Base-by-base conservation (phyloP, 2,797 vertebrate species). In the Hippoglossus hippoglossus region DNA sequence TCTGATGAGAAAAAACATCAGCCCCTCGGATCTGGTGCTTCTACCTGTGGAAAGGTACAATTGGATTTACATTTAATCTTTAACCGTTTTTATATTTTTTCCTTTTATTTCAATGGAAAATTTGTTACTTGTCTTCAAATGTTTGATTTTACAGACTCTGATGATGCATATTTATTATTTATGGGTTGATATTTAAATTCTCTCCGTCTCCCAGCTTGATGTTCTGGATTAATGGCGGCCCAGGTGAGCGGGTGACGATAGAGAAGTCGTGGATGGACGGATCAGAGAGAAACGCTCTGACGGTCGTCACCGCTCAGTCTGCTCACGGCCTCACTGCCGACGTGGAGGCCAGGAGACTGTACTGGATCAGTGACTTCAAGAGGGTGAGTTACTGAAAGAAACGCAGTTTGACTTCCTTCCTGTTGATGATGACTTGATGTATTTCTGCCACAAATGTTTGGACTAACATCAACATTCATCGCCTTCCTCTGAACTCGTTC, bases 331-430 rank as follows among this genome's bases (percentile, higher is more conserved):
- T 98, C 59, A 93, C 93, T 0, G 81, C 96, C 54, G 96, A 98
- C 62, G 90, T 94, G 0, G 89, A 94, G 28, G 91, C 93, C 19
- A 84, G 87, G 50, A 93, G 96, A 47, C 90, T 98, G 0, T 98
- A 96, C 87, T 99, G 97, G 97, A 94, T 98, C 87, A 97, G 96
- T 61, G 87, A 93, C 76, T 93, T 94, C 64, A 97, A 96, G 88
- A 90, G 94, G 95, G 97, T 97, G 85, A 58, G 63, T 25, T 11
- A 0, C 61, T 2, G 2, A 54, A 11, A 24, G 13, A 49, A 49
- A 57, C 0, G 1, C 1, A 13, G 41, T 13, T 13, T 31, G 28
- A 31, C 1, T 31, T 44, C 41, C 16, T 44, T 18, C 12, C 41
- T 13, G 39, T 12, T 41, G 3, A 11, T 41, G 39, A 41, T 0